Evolutionary conservation across 2,797 vertebrate genomes (phyloP), one percentile per base, ranked within the genome.

Genomic region (Allobates femoralis): DNA sequence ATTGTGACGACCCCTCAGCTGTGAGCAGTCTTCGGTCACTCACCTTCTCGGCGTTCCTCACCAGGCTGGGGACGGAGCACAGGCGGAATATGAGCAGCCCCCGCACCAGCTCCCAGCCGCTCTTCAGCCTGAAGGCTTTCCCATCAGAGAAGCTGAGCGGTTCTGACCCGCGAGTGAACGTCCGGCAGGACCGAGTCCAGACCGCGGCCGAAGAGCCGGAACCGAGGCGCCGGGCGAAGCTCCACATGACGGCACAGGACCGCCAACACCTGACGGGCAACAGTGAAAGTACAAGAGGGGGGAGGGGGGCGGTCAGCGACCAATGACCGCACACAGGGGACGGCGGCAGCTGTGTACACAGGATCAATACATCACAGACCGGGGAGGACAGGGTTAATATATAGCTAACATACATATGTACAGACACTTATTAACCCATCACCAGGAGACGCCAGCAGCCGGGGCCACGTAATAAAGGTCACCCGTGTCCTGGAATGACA

Each of bases 31-130:
- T 18, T 15, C 21, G 32, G 11, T 16, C 28, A 30, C 94, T 95
- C 88, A 98, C 97, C 95, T 92, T 93, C 30, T 93, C 93, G 84
- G 95, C 94, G 77, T 96, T 92, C 89, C 95, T 95, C 41, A 97
- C 94, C 90, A 97, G 89, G 11, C 90, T 51, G 0, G 97, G 95
- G 83, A 95, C 94, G 23, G 96, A 96, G 83, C 97, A 98, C 46
- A 97, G 90, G 28, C 80, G 89, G 46, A 97, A 96, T 85, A 98
- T 90, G 0, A 93, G 90, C 88, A 97, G 90, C 0, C 96, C 96
- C 15, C 96, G 92, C 0, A 93, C 69, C 78, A 98, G 91, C 89
- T 98, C 97, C 23, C 92, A 88, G 0, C 89, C 86, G n/a, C 93
- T 93, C 92, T 97, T 97, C 58, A 93, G 94, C 74, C 89, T 92